Conservation (phyloP, 2,113 vertebrate genomes). For the Lontra canadensis region DNA sequence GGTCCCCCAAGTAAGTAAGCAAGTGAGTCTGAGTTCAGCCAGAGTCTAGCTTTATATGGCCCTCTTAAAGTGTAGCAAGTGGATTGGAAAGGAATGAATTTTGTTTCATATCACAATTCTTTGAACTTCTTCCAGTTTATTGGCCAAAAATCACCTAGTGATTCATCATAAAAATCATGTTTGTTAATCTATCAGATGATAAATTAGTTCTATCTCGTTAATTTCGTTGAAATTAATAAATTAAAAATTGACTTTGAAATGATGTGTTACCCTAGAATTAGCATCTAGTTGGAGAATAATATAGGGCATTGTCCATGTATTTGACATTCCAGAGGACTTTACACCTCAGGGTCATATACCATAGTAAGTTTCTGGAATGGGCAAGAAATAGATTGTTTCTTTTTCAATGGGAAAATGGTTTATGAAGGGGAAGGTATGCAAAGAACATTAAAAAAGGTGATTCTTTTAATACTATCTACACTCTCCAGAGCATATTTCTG, state of each 20-base stretch:
- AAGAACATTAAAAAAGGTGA: not conserved
- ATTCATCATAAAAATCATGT: not conserved
- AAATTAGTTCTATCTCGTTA: not conserved
- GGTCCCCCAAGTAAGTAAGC: not conserved
- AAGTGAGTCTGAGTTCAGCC: not conserved
- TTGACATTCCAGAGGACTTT: not conserved
- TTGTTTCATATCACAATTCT: not conserved
- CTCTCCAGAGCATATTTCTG: too few relatives aligned
- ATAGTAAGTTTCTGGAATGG: not conserved
- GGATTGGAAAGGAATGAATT: not conserved
- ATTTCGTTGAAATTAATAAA: not conserved
- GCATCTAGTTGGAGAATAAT: not conserved
- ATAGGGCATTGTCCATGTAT: not conserved
- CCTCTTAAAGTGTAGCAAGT: not conserved
- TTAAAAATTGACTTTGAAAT: not conserved
- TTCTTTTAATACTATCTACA: not conserved
- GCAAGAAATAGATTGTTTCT: not conserved
- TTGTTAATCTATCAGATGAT: not conserved
- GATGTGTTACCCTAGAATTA: not conserved
- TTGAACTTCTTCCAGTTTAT: not conserved
- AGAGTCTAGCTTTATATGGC: not conserved
- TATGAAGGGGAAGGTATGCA: not conserved
- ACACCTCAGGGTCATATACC: too few relatives aligned
- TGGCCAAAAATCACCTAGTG: not conserved
- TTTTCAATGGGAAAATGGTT: not conserved